Evolutionary conservation across 64 coral and sea anemone species (phyloP), one percentile per base, ranked within the genome.

Genomic region (Actinia equina): DNA sequence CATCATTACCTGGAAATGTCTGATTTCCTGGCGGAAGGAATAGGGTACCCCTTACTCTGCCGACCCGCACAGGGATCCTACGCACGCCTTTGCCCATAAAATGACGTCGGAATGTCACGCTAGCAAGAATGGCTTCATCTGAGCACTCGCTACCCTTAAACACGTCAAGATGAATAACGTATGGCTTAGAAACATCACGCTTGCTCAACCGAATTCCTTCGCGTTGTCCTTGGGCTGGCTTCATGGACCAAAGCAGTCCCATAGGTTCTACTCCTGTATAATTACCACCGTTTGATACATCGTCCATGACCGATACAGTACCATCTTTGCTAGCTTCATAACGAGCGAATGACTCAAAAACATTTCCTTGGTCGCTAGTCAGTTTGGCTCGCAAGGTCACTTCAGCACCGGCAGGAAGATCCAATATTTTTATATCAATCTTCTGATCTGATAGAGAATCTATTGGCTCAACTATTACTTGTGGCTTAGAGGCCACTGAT

Each of bases 1-100:
- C 5, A 60, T 23, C n/a, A 20, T 69, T 92, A 95, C 94, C 94
- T 95, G 94, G 94, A 80, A 95, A 95, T 30, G 86, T 82, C 70
- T 83, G 89, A 7, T 92, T 44, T 52, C 94, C 94, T 44, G 89
- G 83, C 52, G 94, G 94, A 57, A 95, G 69, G 60, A 95, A 95
- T 58, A 95, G n/a, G 25, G 57, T 88, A 10, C 94, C 94, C 19
- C 94, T 58, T 49, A 95, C 74, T 89, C 89, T 88, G 17, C 89
- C 94, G 12, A 83, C 62, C 74, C 83, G 87, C 7, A 95, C 80
- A 25, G 84, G 30, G 80, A 95, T 82, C 86, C 89, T 89, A n/a
- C 43, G 87, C 15, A 95, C 94, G 9, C 89, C 89, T 82, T 77
- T 59, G 0, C 18, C 45, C 78, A 91, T 92, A 71, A 84, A 92